Conservation (phyloP, 2,888 invertebrate genomes). For the Julus scandinavius region DNA sequence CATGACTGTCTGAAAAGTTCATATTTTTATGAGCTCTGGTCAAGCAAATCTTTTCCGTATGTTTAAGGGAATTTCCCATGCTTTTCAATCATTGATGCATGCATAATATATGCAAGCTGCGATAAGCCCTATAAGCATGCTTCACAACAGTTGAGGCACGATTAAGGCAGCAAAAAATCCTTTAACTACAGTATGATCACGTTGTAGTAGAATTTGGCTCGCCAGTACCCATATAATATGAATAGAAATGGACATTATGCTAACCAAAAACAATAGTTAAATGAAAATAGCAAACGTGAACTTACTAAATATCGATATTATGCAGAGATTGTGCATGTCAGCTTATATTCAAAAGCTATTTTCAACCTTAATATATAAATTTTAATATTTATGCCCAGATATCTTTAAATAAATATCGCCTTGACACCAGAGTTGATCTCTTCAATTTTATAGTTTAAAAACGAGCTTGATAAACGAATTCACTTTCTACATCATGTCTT, state of each 20-base stretch:
- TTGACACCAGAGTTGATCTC: neutral
- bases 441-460: neutral
- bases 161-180: constrained; percentile 14
- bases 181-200: neutral
- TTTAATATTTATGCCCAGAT: neutral
- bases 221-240: constrained; percentile 23
- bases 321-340: neutral
- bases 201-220: constrained; percentile 4
- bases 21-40: neutral
- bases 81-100: neutral
- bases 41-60: neutral
- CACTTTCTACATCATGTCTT: neutral
- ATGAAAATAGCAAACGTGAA: neutral
- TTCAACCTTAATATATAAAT: neutral
- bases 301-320: neutral
- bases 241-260: constrained; percentile 36
- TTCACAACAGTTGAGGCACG: neutral
- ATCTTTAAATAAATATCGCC: neutral
- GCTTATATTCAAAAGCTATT: neutral
- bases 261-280: neutral
- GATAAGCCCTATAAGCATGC: constrained; percentile 22
- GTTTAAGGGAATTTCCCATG: neutral
- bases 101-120: neutral
- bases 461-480: neutral
- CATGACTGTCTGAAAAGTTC: neutral